phyloP scores from a whole-genome alignment of 2,888 invertebrate genomes.

The Tricholauxania praeusta region DNA sequence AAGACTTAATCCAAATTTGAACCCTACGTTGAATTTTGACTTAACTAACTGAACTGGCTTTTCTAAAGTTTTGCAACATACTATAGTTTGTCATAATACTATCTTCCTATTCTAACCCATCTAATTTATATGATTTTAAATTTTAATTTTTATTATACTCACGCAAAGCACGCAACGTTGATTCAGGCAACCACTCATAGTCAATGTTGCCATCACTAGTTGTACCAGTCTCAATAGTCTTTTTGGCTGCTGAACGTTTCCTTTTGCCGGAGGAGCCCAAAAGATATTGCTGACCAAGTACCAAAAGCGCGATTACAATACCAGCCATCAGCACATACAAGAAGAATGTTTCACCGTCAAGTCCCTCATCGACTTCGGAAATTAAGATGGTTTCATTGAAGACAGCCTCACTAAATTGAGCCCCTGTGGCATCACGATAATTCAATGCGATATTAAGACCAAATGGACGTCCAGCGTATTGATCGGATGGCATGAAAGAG shows the following conservation, averaged over 20 bases:
- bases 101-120: neutral
- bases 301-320: constrained; percentile 85
- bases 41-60: too few relatives aligned
- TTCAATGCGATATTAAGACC: constrained; percentile 93
- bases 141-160: constrained; percentile 65
- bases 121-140: neutral
- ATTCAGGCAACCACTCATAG: constrained; percentile 97
- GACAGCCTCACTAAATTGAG: constrained; percentile 83
- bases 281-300: constrained; percentile 90
- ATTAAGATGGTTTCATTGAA: constrained; percentile 98
- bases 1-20: too few relatives aligned
- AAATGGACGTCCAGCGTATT: constrained; percentile 97
- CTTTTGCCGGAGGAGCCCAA: constrained; percentile 86
- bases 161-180: constrained; percentile 87
- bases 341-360: constrained; percentile 99
- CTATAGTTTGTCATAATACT: neutral
- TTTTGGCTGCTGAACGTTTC: constrained; percentile 70
- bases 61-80: too few relatives aligned
- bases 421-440: constrained; percentile 83
- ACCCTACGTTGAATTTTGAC: too few relatives aligned
- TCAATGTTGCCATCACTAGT: constrained; percentile 91
- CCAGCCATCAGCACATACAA: constrained; percentile 95
- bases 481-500: constrained; percentile 94
- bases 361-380: constrained; percentile 94
- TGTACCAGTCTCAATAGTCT: constrained; percentile 91